Percentiles rank a stretch among this genome's conserved stretches.
Evolutionary conservation across 2,113 vertebrate genomes (phyloP).

Genomic region (Festucalex cinctus): DNA sequence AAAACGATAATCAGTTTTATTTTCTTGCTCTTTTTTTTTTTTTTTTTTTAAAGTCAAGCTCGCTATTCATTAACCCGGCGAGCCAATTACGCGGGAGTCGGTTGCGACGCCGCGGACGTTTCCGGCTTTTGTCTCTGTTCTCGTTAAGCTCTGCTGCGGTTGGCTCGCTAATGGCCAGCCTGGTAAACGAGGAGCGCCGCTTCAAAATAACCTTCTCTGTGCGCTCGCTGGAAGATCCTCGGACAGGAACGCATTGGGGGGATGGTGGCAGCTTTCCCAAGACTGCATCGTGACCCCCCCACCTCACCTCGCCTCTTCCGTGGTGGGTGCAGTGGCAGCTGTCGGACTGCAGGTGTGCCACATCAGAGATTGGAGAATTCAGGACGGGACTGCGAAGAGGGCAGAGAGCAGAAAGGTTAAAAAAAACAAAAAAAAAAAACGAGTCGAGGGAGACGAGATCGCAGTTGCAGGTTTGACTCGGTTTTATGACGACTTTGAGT

Average conservation of each 20-base stretch:
- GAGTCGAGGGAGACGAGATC: conserved; percentile 36
- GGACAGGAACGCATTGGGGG: not conserved
- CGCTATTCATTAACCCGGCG: conserved; percentile 21
- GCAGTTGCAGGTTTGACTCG: conserved; percentile 43
- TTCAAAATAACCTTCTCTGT: conserved; percentile 26
- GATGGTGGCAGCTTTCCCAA: not conserved
- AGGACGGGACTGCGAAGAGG: conserved; percentile 26
- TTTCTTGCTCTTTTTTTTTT: conserved; percentile 17
- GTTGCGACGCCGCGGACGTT: no score
- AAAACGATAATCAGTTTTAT: conserved; percentile 29
- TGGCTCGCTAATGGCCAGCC: conserved; percentile 29
- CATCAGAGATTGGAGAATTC: conserved; percentile 21
- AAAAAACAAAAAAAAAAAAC: conserved; percentile 2
- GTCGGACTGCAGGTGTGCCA: conserved; percentile 20
- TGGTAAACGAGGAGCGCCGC: conserved; percentile 35
- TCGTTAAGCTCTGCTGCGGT: conserved; percentile 17
- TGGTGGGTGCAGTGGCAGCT: conserved; percentile 23
- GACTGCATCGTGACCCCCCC: conserved; percentile 9
- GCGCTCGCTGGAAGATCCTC: not conserved
- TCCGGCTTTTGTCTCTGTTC: conserved; percentile 30
- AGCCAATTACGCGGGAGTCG: conserved; percentile 47
- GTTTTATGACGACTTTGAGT: conserved; percentile 38
- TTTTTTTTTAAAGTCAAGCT: no score
- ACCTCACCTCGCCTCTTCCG: no score
- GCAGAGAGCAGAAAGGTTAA: conserved; percentile 7